A percentile compares a stretch with the other conserved stretches of the same genome.
Conservation (phyloP, 2,113 vertebrate genomes). For the Percopsis transmontana region DNA sequence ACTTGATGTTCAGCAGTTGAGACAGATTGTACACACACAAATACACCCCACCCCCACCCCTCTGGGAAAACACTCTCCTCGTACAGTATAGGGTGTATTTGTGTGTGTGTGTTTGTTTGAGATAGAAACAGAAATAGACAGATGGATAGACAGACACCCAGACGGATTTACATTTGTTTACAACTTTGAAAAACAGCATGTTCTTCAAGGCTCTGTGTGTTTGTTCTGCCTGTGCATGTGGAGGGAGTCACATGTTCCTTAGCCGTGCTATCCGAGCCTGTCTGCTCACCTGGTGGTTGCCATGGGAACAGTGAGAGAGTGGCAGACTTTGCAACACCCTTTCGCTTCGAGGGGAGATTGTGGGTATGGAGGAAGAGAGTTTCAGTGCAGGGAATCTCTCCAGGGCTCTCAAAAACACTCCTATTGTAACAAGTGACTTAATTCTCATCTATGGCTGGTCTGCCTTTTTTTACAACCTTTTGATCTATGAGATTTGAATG, state of each 20-base stretch:
- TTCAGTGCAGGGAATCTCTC: constrained; percentile 53
- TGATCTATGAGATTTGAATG: constrained; percentile 11
- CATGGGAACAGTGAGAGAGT: constrained; percentile 81
- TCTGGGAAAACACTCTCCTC: constrained; percentile 25
- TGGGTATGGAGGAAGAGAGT: constrained; percentile 67
- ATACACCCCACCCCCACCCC: constrained; percentile 50
- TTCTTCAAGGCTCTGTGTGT: constrained; percentile 14
- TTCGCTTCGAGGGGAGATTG: constrained; percentile 61
- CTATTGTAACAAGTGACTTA: constrained; percentile 16
- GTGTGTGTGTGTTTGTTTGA: constrained; percentile 14
- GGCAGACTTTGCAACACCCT: constrained; percentile 78
- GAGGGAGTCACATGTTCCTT: constrained; percentile 65
- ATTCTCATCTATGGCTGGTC: background rate
- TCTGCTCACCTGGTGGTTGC: constrained; percentile 82
- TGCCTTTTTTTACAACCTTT: constrained; percentile 25
- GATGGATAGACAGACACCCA: constrained; percentile 12
- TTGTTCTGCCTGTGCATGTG: constrained; percentile 60
- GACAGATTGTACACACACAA: no score
- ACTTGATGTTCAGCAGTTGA: constrained; percentile 55
- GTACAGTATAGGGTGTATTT: constrained; percentile 33
- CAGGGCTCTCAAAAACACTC: background rate
- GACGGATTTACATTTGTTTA: background rate
- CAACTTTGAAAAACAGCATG: background rate
- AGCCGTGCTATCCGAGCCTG: constrained; percentile 68
- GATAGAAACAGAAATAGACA: constrained; percentile 44